These are phyloP conservation scores for Limenitis camilla DNA, from an alignment of 2,888 invertebrate genomes.

Conservation along the genomic window DNA sequence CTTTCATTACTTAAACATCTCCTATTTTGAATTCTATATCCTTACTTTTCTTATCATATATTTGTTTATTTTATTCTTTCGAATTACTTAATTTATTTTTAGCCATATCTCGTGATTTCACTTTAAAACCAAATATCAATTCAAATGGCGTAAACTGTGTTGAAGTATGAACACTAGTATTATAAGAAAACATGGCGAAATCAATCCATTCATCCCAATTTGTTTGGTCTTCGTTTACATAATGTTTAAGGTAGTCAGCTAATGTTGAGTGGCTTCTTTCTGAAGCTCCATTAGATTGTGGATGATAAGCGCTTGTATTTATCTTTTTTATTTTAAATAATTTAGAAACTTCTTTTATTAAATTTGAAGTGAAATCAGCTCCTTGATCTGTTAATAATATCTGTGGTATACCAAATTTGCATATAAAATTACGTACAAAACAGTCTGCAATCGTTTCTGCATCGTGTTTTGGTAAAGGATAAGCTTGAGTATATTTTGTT, in stretches of 20 bases:
- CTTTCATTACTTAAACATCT: slow-evolving; percentile 23
- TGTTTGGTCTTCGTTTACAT: slow-evolving; percentile 31
- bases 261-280: slow-evolving; percentile 35
- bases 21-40: slow-evolving; percentile 12
- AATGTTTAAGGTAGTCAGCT: slow-evolving; percentile 39
- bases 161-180: slow-evolving; percentile 31
- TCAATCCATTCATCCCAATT: slow-evolving; percentile 35
- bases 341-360: slow-evolving; percentile 37
- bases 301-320: slow-evolving; percentile 32
- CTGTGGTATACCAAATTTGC: slow-evolving; percentile 39
- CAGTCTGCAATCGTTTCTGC: slow-evolving; percentile 33
- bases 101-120: slow-evolving; percentile 19
- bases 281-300: slow-evolving; percentile 35
- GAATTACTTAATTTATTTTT: slow-evolving; percentile 23
- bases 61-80: too few relatives aligned
- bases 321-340: slow-evolving; percentile 35
- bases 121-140: slow-evolving; percentile 34
- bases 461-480: slow-evolving; percentile 30
- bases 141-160: slow-evolving; percentile 37
- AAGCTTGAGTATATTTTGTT: slow-evolving; percentile 31
- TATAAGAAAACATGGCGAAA: slow-evolving; percentile 34
- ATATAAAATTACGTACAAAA: too few relatives aligned
- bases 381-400: slow-evolving; percentile 42
- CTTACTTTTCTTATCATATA: too few relatives aligned
- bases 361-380: slow-evolving; percentile 36